These are phyloP conservation scores for Tragelaphus imberbis DNA, from an alignment of 2,113 vertebrate species.

Conservation along the genomic window DNA sequence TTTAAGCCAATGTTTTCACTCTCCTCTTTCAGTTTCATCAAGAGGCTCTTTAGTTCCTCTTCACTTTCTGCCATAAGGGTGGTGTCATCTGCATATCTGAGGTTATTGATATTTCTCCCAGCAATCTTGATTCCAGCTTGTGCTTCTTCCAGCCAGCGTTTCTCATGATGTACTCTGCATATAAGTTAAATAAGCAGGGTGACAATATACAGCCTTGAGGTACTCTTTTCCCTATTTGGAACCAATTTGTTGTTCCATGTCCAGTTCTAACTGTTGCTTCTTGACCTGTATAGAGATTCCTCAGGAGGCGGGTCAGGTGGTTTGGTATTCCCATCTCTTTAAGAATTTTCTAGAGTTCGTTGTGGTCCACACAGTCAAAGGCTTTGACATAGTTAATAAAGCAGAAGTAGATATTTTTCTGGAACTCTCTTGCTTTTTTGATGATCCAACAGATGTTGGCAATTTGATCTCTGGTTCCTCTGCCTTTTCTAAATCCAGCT, in stretches of 20 bases:
- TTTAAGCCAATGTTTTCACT: not conserved
- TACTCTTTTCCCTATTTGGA: not conserved
- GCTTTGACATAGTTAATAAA: not conserved
- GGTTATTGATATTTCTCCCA: not conserved
- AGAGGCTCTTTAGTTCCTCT: not conserved
- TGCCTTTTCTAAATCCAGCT: not conserved
- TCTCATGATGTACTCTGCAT: not conserved
- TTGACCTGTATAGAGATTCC: not conserved
- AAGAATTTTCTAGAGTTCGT: not conserved
- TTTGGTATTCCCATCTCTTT: not conserved
- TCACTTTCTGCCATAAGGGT: not conserved
- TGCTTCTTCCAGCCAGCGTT: not conserved
- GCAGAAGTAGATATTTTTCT: not conserved
- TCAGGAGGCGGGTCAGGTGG: not conserved
- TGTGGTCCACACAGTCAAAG: not conserved
- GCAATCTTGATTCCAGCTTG: not conserved
- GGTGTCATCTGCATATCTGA: not conserved
- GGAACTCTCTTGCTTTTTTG: not conserved
- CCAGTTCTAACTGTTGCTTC: not conserved
- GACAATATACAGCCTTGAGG: not conserved
- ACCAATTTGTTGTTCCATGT: not conserved
- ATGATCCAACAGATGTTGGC: not conserved
- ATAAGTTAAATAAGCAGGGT: not conserved
- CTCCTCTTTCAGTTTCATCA: not conserved
- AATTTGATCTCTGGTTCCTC: not conserved